These are phyloP conservation scores for Ruditapes philippinarum DNA, from an alignment of 1,140 invertebrate species.

Conservation along the genomic window DNA sequence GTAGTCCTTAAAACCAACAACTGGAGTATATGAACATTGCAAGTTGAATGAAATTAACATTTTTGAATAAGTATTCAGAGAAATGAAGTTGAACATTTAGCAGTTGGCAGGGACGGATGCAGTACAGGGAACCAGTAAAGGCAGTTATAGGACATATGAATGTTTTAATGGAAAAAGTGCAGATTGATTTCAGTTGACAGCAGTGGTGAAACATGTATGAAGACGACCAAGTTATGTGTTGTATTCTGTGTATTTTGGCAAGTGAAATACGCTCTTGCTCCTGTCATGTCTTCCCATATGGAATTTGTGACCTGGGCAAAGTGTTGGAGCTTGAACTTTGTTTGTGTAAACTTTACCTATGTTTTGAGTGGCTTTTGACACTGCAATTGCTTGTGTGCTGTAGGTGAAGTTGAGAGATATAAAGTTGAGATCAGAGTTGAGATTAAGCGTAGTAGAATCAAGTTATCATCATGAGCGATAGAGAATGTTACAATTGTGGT, in stretches of 20 bases:
- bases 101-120: too few species aligned
- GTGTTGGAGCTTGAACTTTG: slow-evolving; percentile 41
- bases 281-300: slow-evolving; percentile 57
- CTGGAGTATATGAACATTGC: too few species aligned
- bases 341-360: slow-evolving; percentile 11
- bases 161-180: neutral
- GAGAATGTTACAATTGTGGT: slow-evolving; percentile 55
- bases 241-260: slow-evolving; percentile 35
- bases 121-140: too few species aligned
- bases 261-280: slow-evolving; percentile 46
- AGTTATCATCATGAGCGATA: slow-evolving; percentile 42
- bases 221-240: slow-evolving; percentile 20
- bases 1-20: too few species aligned
- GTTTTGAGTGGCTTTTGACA: slow-evolving; percentile 41
- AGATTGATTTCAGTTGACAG: neutral
- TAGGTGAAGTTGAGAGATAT: slow-evolving; percentile 60
- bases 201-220: neutral
- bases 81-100: too few species aligned
- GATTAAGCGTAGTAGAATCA: slow-evolving; percentile 5
- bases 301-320: slow-evolving; percentile 61
- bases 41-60: too few species aligned
- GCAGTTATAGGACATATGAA: too few species aligned
- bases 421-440: slow-evolving; percentile 58
- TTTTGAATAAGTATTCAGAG: too few species aligned
- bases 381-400: slow-evolving; percentile 63